phyloP scores from a whole-genome alignment of 2,888 invertebrate genomes.

The Cantharis lateralis region DNA sequence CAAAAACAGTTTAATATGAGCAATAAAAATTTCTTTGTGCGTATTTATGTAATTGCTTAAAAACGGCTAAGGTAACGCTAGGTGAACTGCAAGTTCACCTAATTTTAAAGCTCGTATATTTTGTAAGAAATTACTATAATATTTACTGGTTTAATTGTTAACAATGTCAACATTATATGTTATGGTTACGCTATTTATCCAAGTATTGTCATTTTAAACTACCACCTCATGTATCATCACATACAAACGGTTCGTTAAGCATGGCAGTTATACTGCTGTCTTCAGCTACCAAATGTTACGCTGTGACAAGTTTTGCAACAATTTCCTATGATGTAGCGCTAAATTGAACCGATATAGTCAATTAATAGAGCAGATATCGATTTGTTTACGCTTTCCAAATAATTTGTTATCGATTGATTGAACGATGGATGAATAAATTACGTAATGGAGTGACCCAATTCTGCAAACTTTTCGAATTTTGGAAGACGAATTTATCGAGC shows the following conservation, averaged over 20 bases:
- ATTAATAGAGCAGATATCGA: constrained; percentile 30
- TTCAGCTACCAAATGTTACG: constrained; percentile 5
- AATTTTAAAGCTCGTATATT: not conserved
- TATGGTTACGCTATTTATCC: not conserved
- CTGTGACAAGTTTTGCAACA: constrained; percentile 13
- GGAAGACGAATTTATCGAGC: not conserved
- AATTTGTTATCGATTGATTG: constrained; percentile 11
- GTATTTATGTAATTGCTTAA: not conserved
- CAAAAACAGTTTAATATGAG: not conserved
- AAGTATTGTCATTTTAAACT: not conserved
- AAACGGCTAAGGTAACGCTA: not conserved
- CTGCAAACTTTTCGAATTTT: not conserved
- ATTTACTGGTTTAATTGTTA: not conserved
- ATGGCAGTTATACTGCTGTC: constrained; percentile 12
- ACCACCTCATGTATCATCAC: not conserved
- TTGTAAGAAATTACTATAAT: not conserved
- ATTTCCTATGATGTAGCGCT: constrained; percentile 22
- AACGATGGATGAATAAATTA: not conserved
- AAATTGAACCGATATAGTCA: constrained; percentile 22
- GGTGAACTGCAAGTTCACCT: not conserved
- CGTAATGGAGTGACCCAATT: not conserved
- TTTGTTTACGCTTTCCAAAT: constrained; percentile 25
- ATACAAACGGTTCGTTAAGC: constrained; percentile 22
- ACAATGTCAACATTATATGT: not conserved
- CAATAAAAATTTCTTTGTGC: not conserved